These are phyloP conservation scores for Drosophila jambulina DNA, from an alignment of 1,140 invertebrate species.

Conservation along the genomic window DNA sequence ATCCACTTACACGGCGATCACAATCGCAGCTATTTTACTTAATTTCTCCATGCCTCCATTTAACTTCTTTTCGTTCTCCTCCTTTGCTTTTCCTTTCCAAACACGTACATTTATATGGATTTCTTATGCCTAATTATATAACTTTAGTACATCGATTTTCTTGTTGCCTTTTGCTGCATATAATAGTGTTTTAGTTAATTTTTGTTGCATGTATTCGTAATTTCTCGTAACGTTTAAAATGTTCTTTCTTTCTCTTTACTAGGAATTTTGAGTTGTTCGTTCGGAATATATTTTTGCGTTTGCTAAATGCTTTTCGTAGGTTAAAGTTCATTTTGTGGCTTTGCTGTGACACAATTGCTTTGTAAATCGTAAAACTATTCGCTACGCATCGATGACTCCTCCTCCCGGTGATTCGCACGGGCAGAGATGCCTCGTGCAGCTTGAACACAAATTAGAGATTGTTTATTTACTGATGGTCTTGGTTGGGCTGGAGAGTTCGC, in stretches of 20 bases:
- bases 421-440: slow-evolving; percentile 29
- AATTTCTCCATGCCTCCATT: slow-evolving; percentile 30
- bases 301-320: slow-evolving; percentile 47
- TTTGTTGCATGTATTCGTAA: slow-evolving; percentile 34
- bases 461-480: slow-evolving; percentile 34
- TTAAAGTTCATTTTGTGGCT: slow-evolving; percentile 40
- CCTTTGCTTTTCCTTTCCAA: slow-evolving; percentile 11
- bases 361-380: slow-evolving; percentile 48
- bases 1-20: slow-evolving; percentile 84
- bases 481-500: slow-evolving; percentile 28
- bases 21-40: slow-evolving; percentile 75
- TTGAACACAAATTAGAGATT: slow-evolving; percentile 69
- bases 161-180: slow-evolving; percentile 41
- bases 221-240: slow-evolving; percentile 59
- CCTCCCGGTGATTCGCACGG: slow-evolving; percentile 29
- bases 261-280: slow-evolving; percentile 77
- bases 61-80: neutral
- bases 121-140: slow-evolving; percentile 55
- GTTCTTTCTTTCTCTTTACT: slow-evolving; percentile 36
- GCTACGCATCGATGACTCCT: slow-evolving; percentile 16
- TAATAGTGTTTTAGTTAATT: slow-evolving; percentile 52
- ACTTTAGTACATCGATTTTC: slow-evolving; percentile 57
- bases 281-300: slow-evolving; percentile 67
- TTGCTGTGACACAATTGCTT: slow-evolving; percentile 23
- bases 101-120: slow-evolving; percentile 55